Conservation (phyloP, 1,140 invertebrate genomes). For the Mizuhopecten yessoensis region DNA sequence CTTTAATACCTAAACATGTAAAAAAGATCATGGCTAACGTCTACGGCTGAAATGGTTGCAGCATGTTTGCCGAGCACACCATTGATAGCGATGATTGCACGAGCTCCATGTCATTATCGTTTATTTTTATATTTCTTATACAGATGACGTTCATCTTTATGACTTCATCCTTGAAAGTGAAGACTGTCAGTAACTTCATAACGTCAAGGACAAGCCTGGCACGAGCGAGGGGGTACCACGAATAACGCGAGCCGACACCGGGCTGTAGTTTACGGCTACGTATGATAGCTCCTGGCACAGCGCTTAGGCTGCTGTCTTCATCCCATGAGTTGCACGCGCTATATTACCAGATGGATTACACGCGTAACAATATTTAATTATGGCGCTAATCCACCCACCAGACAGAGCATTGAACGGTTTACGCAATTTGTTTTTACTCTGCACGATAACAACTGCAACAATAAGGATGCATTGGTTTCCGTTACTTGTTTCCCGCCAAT, state of each 20-base stretch:
- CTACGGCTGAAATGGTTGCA: background rate
- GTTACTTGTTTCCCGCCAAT: too few species aligned
- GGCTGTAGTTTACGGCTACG: background rate
- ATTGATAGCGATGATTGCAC: background rate
- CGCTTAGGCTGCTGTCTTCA: background rate
- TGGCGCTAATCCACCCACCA: background rate
- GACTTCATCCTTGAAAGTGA: slow-evolving; percentile 16
- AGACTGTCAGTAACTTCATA: background rate
- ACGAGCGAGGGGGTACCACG: background rate
- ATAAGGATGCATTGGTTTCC: too few species aligned
- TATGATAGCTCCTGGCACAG: background rate
- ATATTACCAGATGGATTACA: slow-evolving; percentile 20
- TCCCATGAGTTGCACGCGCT: background rate
- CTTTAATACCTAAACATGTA: background rate
- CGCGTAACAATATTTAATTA: slow-evolving; percentile 19
- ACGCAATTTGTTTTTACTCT: background rate
- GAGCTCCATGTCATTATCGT: background rate
- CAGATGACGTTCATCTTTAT: background rate
- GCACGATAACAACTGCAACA: background rate
- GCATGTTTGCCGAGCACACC: background rate
- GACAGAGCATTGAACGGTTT: background rate
- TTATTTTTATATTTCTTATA: background rate
- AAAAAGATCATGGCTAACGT: background rate
- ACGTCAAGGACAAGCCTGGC: slow-evolving; percentile 17
- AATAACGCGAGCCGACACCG: background rate